Base-by-base conservation (phyloP, 2,797 vertebrate species). In the Luscinia luscinia region DNA sequence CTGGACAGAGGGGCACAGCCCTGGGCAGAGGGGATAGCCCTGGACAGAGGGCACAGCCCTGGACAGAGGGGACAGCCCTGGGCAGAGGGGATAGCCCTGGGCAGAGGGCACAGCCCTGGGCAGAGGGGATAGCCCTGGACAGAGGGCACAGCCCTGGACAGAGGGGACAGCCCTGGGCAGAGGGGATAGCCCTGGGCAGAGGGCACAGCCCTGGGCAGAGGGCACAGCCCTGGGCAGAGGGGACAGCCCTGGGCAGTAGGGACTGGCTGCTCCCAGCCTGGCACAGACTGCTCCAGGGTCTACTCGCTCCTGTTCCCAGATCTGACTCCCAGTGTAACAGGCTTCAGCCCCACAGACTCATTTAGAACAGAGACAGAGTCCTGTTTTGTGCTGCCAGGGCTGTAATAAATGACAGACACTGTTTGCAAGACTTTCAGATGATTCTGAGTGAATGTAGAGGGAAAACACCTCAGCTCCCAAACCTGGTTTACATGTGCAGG, bases 241-340 rank as follows among this genome's bases (percentile, higher is more conserved):
- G 9, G 26, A 27, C 48, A 27, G 48, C 15, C 15, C 27, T 38
- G 34, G 28, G 17, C 23, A 34, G 6, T 3, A 27, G 28, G 22
- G 9, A 63, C 49, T 41, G 54, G 15, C 48, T 24, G 26, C 45
- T 52, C 46, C 27, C 2, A 2, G 15, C 18, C 40, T 8, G 9
- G 14, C 68, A 70, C 3, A 2, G 1, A 27, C 21, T 22, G 28
- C 21, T 34, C 38, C 12, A 9, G 4, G 15, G 26, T 20, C 11
- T 23, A 9, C 12, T 36, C 0, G 0, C 3, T 28, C 34, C 21
- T 19, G 0, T 17, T 43, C 36, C 63, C 15, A 16, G 30, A 46
- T 20, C 28, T 11, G 54, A 11, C 22, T 74, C 17, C 28, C 45
- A 34, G 24, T 10, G 36, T 51, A 55, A 30, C 3, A 52, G 30